phyloP scores from a whole-genome alignment of 2,797 vertebrate species.

The Coregonus suidteri region DNA sequence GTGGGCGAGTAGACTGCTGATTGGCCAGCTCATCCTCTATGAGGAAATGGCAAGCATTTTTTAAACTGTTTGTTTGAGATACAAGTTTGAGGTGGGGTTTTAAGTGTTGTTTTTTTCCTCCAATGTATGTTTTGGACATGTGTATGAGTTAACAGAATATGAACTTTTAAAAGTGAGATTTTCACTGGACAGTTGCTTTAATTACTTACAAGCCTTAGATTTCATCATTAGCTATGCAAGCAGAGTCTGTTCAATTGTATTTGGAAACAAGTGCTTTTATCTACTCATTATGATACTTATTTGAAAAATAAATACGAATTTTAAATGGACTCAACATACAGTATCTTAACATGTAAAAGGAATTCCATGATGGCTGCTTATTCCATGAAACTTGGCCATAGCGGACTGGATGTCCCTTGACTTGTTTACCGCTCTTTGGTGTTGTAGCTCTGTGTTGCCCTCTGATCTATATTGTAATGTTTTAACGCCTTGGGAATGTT shows the following conservation, averaged over 20 bases:
- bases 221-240: conserved; percentile 84
- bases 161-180: too few relatives aligned
- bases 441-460: conserved; percentile 22
- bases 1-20: too few relatives aligned
- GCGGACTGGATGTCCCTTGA: not conserved
- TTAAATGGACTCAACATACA: not conserved
- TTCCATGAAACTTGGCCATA: conserved; percentile 23
- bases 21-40: too few relatives aligned
- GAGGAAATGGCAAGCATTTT: too few relatives aligned
- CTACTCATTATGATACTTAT: too few relatives aligned
- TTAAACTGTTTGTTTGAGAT: too few relatives aligned
- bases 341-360: not conserved
- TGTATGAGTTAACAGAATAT: too few relatives aligned
- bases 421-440: too few relatives aligned
- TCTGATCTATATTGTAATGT: conserved; percentile 23
- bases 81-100: too few relatives aligned
- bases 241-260: conserved; percentile 32
- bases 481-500: not conserved
- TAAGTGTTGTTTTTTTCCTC: too few relatives aligned
- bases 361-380: not conserved
- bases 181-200: conserved; percentile 3
- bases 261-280: conserved; percentile 39
- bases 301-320: too few relatives aligned
- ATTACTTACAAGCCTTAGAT: conserved; percentile 78
- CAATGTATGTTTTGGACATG: too few relatives aligned